Base-by-base conservation (phyloP, 2,113 vertebrate genomes). In the Panurus biarmicus region DNA sequence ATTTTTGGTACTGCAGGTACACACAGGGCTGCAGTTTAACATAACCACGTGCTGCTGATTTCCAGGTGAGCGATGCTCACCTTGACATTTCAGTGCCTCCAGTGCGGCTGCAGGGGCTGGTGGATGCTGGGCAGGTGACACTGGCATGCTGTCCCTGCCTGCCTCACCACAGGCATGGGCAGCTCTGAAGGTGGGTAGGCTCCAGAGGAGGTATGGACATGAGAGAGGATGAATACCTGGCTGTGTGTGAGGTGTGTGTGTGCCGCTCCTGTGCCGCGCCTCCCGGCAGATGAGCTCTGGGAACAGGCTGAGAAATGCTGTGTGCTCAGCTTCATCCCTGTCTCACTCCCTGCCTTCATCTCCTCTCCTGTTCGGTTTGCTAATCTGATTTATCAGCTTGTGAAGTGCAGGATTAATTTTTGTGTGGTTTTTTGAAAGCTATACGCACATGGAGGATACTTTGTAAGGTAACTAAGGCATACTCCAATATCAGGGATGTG, bases 1-100 rank as follows among this genome's bases (percentile, higher is more conserved):
- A 47, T 66, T 95, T 94, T 88, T 71, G 85, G 82, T 73, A 21
- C 20, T n/a, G n/a, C n/a, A n/a, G n/a, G n/a, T n/a, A n/a, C n/a
- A n/a, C n/a, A n/a, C n/a, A 17, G 56, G 77, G 85, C 87, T 96
- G 85, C 78, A 36, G 79, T 44, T 82, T 38, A 65, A 53, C 50
- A 33, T 12, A 19, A 62, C 48, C 90, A 65, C 0, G 4, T 84
- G 75, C 86, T 84, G 61, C 83, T 72, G 15, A 50, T 74, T 94
- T n/a, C 88, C 73, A 67, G 25, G 35, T 2, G 40, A 56, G 11
- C 11, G 1, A 22, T 51, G 6, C 60, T 86, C 61, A 61, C 86
- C 88, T 71, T 74, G 82, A 14, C 26, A 5, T 15, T 22, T 25
- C 2, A 0, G 33, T 8, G 33, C 58, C 26, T 17, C 20, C 66